Base-by-base conservation (phyloP, 1,140 invertebrate genomes). In the Orussus abietinus region DNA sequence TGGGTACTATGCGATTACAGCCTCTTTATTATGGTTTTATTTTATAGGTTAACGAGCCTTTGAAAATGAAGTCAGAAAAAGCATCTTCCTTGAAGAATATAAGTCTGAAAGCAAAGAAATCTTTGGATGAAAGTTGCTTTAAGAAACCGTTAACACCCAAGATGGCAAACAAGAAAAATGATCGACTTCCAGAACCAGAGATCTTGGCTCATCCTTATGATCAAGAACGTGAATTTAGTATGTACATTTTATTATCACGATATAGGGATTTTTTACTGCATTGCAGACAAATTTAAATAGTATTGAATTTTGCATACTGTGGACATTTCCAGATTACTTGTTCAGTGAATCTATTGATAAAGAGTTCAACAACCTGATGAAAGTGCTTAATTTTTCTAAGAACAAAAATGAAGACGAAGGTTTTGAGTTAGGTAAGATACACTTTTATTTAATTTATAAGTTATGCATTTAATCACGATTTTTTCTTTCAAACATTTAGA, bases 351-450 rank as follows among this genome's bases (percentile, higher is more conserved):
- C 11, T 2, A 11, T 49, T 12, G 37, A 49, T 21, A 41, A 49
- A 21, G 30, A 42, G 22, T 52, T 45, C 14, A 38, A 41, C n/a
- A 33, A 42, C 21, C 11, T 51, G 5, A 5, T 35, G 6, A 26
- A n/a, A 6, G 49, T 41, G 7, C 30, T 19, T 1, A 31, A 40
- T 25, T 12, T 41, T 5, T 38, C 52, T 1, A 31, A 43, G 9
- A 7, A 13, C 3, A 18, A 21, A 15, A 21, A 22, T 10, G 35
- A 57, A 25, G 49, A 64, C 13, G 47, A 54, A 31, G 35, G 45
- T 14, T 40, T 59, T 49, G 37, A 28, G 9, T 59, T 51, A 45
- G 59, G 60, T 63, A 48, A 48, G 5, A 0, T 40, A 30, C 25
- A 29, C 33, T 21, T 22, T 18, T 32, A 21, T 33, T 7, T 7